A percentile compares a stretch with the other conserved stretches of the same genome.
phyloP scores from a whole-genome alignment of 2,888 invertebrate genomes.

The Leptinotarsa peninsularis region DNA sequence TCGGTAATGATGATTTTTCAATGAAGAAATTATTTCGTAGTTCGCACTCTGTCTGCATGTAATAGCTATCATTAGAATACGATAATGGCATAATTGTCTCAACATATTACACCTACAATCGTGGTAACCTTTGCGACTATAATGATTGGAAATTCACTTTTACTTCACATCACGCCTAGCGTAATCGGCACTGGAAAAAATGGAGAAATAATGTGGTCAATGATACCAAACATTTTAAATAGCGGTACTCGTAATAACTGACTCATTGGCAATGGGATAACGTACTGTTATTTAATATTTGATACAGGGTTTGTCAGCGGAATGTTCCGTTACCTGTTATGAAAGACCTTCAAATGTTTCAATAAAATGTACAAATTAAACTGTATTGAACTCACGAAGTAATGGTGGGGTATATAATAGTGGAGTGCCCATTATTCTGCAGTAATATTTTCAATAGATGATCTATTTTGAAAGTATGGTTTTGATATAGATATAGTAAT shows the following conservation, averaged over 20 bases:
- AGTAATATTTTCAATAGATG: too few relatives aligned
- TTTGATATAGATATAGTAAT: too few relatives aligned
- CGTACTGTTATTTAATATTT: background rate
- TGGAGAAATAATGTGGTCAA: background rate
- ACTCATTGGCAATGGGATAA: background rate
- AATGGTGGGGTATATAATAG: too few relatives aligned
- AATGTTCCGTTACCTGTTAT: background rate
- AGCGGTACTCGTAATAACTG: background rate
- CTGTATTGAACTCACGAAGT: too few relatives aligned
- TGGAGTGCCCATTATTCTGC: too few relatives aligned
- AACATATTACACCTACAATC: background rate
- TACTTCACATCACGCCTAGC: conserved; percentile 4
- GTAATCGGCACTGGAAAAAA: background rate
- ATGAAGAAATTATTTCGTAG: conserved; percentile 4
- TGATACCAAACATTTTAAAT: background rate
- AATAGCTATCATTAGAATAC: conserved; percentile 3
- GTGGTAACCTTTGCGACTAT: conserved; percentile 12
- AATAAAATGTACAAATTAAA: background rate
- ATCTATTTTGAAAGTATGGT: too few relatives aligned
- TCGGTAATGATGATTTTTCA: background rate
- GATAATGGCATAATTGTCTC: conserved; percentile 13
- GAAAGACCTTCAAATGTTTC: background rate
- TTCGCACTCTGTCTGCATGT: background rate
- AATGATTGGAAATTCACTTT: conserved; percentile 10
- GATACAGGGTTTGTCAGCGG: background rate